Evolutionary conservation across 1,140 invertebrate genomes (phyloP).

Genomic region (Euglossa dilemma): DNA sequence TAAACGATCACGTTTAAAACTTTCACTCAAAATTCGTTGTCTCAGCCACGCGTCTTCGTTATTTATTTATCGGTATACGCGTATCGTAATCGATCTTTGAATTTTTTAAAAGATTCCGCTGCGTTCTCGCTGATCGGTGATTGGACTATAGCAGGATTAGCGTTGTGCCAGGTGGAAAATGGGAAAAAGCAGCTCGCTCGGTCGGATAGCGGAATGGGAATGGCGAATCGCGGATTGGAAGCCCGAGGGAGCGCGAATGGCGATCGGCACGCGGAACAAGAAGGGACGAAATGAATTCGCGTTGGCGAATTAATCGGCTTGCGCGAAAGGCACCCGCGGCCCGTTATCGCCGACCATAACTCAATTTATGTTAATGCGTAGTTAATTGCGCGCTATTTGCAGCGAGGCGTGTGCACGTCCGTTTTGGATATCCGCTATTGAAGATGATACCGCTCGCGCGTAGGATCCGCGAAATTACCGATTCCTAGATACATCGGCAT

Average conservation of each 20-base stretch:
- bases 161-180: too few relatives aligned
- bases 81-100: too few relatives aligned
- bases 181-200: too few relatives aligned
- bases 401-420: not conserved
- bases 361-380: constrained; percentile 51
- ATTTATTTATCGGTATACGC: too few relatives aligned
- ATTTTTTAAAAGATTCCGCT: too few relatives aligned
- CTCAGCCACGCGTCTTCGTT: too few relatives aligned
- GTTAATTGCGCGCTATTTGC: constrained; percentile 39
- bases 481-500: constrained; percentile 6
- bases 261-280: not conserved
- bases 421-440: constrained; percentile 28
- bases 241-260: constrained; percentile 10
- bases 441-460: constrained; percentile 33
- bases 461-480: constrained; percentile 24
- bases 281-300: constrained; percentile 13
- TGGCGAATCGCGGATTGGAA: not conserved
- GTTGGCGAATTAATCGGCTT: constrained; percentile 23
- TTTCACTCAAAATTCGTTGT: too few relatives aligned
- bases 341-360: constrained; percentile 33
- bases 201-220: too few relatives aligned
- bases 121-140: too few relatives aligned
- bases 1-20: too few relatives aligned
- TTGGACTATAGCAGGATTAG: too few relatives aligned
- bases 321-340: constrained; percentile 21